A percentile compares a stretch with the other conserved stretches of the same genome.
These are phyloP conservation scores for Gnatocerus cornutus DNA, from an alignment of 2,888 invertebrate species.

Conservation along the genomic window DNA sequence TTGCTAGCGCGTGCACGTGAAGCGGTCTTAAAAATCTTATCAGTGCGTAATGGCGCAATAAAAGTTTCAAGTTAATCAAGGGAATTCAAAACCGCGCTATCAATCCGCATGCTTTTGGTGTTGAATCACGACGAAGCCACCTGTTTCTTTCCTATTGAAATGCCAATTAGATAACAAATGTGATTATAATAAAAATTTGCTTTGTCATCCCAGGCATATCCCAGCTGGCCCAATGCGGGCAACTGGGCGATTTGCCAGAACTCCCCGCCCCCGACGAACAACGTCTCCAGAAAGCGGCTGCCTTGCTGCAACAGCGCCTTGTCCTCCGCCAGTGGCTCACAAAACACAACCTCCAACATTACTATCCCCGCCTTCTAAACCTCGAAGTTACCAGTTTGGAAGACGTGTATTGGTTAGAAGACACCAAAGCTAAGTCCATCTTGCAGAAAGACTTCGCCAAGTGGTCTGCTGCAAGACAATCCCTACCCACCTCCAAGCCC, in stretches of 20 bases:
- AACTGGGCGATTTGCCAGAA: slow-evolving; percentile 86
- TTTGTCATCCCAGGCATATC: slow-evolving; percentile 80
- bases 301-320: slow-evolving; percentile 86
- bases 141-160: too few relatives aligned
- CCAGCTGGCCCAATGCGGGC: slow-evolving; percentile 86
- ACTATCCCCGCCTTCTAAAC: slow-evolving; percentile 83
- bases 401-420: slow-evolving; percentile 91
- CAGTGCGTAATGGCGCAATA: too few relatives aligned
- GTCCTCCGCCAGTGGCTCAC: slow-evolving; percentile 90
- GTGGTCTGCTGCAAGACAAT: slow-evolving; percentile 88
- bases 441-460: slow-evolving; percentile 83
- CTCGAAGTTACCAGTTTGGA: slow-evolving; percentile 90
- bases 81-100: too few relatives aligned
- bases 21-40: too few relatives aligned
- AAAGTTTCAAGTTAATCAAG: too few relatives aligned
- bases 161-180: not conserved
- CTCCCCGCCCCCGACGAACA: slow-evolving; percentile 89
- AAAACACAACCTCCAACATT: slow-evolving; percentile 82
- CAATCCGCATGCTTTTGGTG: too few relatives aligned
- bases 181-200: not conserved
- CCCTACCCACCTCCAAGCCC: slow-evolving; percentile 87
- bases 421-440: slow-evolving; percentile 83
- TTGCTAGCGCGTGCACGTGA: too few relatives aligned
- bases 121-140: too few relatives aligned
- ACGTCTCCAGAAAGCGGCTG: slow-evolving; percentile 86